Percentiles rank a stretch among this genome's conserved stretches.
phyloP scores from a whole-genome alignment of 2,888 invertebrate genomes.

The Lapara coniferarum region DNA sequence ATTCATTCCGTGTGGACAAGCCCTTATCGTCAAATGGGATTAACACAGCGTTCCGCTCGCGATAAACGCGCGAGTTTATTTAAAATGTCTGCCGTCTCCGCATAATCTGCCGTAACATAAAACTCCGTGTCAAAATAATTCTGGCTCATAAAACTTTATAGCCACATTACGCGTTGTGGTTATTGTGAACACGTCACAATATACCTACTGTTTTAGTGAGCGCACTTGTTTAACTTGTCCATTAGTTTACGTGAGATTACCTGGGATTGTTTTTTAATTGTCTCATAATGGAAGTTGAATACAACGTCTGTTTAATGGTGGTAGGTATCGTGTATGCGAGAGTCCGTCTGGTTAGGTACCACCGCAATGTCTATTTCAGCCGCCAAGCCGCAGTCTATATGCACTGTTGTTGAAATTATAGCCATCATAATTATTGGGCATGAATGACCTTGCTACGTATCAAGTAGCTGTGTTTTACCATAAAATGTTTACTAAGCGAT shows the following conservation, averaged over 20 bases:
- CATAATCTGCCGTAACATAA: slow-evolving; percentile 28
- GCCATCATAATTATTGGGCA: too few species aligned
- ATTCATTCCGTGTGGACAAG: slow-evolving; percentile 1
- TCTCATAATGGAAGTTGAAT: too few species aligned
- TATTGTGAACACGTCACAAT: slow-evolving; percentile 26
- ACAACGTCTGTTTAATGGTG: too few species aligned
- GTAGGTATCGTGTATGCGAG: too few species aligned
- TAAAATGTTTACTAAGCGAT: too few species aligned
- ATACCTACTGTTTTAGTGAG: slow-evolving; percentile 18
- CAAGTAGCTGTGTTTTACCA: background rate
- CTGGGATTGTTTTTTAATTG: too few species aligned
- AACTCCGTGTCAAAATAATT: slow-evolving; percentile 31
- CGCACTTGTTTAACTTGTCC: slow-evolving; percentile 13
- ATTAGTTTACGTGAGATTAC: background rate
- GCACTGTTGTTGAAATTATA: too few species aligned
- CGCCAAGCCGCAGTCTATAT: too few species aligned
- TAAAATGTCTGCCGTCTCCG: slow-evolving; percentile 16
- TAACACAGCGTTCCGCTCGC: slow-evolving; percentile 2
- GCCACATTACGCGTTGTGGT: slow-evolving; percentile 29
- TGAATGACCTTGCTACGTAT: too few species aligned
- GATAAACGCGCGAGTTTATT: slow-evolving; percentile 27
- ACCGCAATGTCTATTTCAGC: too few species aligned
- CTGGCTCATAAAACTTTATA: slow-evolving; percentile 28
- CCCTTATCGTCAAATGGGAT: slow-evolving; percentile 3
- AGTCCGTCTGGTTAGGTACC: too few species aligned